Conservation (phyloP, 2,797 vertebrate genomes). For the Urocyon cinereoargenteus region DNA sequence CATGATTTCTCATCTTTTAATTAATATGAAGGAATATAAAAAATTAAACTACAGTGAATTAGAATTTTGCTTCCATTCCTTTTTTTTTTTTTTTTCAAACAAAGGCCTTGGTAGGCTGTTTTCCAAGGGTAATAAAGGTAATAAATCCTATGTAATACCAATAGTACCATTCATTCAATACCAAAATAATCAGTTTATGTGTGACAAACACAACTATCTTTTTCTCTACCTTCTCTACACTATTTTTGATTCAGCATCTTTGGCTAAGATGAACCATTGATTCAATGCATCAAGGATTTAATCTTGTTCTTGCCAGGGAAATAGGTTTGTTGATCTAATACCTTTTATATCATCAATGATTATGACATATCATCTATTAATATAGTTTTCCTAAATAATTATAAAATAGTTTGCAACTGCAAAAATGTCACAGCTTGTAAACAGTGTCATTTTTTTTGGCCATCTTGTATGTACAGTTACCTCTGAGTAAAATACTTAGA, state of each 20-base stretch:
- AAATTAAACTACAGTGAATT: conserved; percentile 35
- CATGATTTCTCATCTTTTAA: conserved; percentile 64
- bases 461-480: neutral
- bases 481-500: conserved; percentile 20
- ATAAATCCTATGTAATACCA: neutral
- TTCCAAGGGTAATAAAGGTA: conserved; percentile 34
- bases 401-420: conserved; percentile 22
- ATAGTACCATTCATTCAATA: neutral
- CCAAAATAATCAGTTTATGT: conserved; percentile 39
- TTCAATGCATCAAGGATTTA: neutral
- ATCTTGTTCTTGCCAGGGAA: conserved; percentile 47
- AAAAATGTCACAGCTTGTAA: conserved; percentile 50
- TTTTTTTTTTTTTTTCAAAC: neutral
- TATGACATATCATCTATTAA: neutral
- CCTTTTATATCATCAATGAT: conserved; percentile 34
- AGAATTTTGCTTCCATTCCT: conserved; percentile 20
- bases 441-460: neutral
- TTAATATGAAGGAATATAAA: conserved; percentile 56
- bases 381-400: conserved; percentile 49
- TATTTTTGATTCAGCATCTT: conserved; percentile 52
- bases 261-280: conserved; percentile 40
- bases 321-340: conserved; percentile 14
- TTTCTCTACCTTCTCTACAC: neutral
- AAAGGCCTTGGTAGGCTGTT: neutral
- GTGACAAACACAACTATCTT: neutral